phyloP scores from a whole-genome alignment of 2,113 vertebrate species.

The Platanista minor region DNA sequence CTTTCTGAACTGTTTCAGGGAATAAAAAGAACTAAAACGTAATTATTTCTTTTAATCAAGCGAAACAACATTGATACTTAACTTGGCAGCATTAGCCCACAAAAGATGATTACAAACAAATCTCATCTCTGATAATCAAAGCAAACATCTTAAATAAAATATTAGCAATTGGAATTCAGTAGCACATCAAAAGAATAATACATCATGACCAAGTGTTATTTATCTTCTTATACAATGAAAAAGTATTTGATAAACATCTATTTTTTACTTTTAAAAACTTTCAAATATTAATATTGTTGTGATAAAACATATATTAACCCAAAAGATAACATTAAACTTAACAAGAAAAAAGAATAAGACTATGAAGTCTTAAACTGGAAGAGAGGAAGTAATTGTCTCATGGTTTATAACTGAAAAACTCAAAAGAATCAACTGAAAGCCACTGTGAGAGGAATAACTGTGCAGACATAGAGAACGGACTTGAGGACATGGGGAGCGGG shows the following conservation, averaged over 20 bases:
- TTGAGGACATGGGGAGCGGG: too few relatives aligned
- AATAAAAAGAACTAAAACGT: constrained; percentile 30
- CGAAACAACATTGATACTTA: neutral
- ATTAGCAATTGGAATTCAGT: constrained; percentile 28
- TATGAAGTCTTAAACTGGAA: neutral
- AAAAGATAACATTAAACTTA: neutral
- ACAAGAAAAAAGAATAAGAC: neutral
- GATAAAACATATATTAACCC: neutral
- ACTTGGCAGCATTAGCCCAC: neutral
- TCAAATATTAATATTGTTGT: neutral
- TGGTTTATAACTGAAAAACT: neutral
- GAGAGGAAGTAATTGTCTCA: neutral
- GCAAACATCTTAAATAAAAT: constrained; percentile 41
- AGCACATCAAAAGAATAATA: constrained; percentile 35
- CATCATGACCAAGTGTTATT: neutral
- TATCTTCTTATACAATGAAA: constrained; percentile 1
- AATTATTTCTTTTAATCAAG: constrained; percentile 56
- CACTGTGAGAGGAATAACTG: neutral
- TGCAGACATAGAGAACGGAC: too few relatives aligned
- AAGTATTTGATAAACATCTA: neutral
- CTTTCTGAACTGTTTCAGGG: constrained; percentile 15
- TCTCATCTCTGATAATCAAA: constrained; percentile 44
- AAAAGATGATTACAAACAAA: constrained; percentile 43
- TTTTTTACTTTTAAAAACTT: neutral
- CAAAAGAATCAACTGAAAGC: neutral